These are phyloP conservation scores for Deilephila elpenor DNA, from an alignment of 2,888 invertebrate species.

Conservation along the genomic window DNA sequence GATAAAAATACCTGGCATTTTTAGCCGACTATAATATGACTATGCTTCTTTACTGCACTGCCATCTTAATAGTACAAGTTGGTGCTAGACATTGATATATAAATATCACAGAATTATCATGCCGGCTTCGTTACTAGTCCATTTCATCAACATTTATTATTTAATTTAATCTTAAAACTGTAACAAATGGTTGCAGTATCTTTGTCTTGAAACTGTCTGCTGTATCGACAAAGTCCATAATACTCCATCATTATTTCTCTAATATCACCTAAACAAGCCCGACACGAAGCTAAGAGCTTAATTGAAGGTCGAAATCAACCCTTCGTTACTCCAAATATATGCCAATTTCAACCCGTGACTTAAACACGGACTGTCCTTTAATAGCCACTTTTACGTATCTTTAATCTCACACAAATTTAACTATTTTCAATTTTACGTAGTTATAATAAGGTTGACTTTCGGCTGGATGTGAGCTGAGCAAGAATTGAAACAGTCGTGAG, in stretches of 20 bases:
- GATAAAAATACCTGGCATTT: no score
- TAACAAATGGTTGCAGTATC: no score
- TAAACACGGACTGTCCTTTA: slow-evolving; percentile 70
- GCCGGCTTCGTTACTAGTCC: no score
- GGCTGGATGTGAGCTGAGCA: slow-evolving; percentile 37
- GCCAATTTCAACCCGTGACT: slow-evolving; percentile 80
- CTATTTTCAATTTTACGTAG: slow-evolving; percentile 46
- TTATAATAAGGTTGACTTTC: slow-evolving; percentile 47
- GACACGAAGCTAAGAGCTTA: slow-evolving; percentile 22
- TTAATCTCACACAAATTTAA: slow-evolving; percentile 55
- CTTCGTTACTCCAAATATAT: slow-evolving; percentile 69
- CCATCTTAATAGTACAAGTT: no score
- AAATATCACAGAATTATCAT: no score
- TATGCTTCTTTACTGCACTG: no score
- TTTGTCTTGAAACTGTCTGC: no score
- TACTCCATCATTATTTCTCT: neutral
- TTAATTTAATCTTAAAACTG: no score
- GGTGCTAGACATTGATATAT: no score
- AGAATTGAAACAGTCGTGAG: slow-evolving; percentile 79
- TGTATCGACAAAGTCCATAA: neutral
- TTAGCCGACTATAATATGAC: no score
- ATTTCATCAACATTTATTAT: no score
- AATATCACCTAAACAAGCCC: slow-evolving; percentile 17
- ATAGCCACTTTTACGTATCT: slow-evolving; percentile 77
- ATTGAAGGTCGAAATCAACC: slow-evolving; percentile 57